Percentiles rank a stretch among this genome's conserved stretches.
These are phyloP conservation scores for Chloroclysta siterata DNA, from an alignment of 2,888 invertebrate species.

Conservation along the genomic window DNA sequence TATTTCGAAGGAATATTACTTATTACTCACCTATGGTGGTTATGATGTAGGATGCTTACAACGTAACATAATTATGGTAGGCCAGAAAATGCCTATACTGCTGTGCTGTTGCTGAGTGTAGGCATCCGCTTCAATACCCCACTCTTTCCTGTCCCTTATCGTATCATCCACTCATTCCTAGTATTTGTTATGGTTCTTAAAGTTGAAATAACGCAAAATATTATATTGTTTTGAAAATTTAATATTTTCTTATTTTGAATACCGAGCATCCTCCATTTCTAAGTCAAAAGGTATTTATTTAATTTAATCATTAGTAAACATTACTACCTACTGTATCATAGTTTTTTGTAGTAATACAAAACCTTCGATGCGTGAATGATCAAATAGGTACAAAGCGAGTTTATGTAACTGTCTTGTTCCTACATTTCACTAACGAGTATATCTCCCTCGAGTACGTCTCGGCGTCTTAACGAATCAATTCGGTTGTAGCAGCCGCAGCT, in stretches of 20 bases:
- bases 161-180: too few species aligned
- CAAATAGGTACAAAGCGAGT: slow-evolving; percentile 49
- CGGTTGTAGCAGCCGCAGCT: slow-evolving; percentile 56
- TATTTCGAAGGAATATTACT: too few species aligned
- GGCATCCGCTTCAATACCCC: too few species aligned
- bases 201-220: too few species aligned
- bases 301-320: slow-evolving; percentile 51
- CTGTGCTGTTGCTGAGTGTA: too few species aligned
- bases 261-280: neutral
- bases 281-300: slow-evolving; percentile 9
- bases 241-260: neutral
- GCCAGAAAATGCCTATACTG: too few species aligned
- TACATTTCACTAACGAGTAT: slow-evolving; percentile 41
- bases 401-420: slow-evolving; percentile 43
- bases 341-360: slow-evolving; percentile 50
- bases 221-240: too few species aligned
- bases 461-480: slow-evolving; percentile 64
- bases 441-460: slow-evolving; percentile 50
- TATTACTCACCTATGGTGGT: too few species aligned
- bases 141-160: too few species aligned
- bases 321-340: slow-evolving; percentile 21
- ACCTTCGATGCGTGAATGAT: slow-evolving; percentile 56
- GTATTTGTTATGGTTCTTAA: too few species aligned
- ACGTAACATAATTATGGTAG: too few species aligned
- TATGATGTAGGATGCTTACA: too few species aligned